phyloP scores from a whole-genome alignment of 2,888 invertebrate genomes.

The Autographa gamma region DNA sequence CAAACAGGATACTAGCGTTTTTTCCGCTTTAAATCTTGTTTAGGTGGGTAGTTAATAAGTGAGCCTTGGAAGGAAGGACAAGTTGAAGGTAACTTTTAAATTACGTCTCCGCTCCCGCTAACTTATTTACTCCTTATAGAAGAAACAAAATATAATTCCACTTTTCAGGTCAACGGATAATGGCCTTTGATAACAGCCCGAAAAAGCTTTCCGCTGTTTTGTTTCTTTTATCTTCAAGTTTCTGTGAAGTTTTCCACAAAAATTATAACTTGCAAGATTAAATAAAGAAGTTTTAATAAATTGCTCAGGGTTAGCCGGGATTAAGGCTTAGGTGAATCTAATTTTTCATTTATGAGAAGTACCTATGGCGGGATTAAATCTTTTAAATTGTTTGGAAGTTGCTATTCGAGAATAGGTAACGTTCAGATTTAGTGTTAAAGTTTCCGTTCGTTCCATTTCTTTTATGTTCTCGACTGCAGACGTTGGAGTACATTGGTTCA shows the following conservation, averaged over 20 bases:
- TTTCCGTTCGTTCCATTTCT: conserved; percentile 44
- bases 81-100: conserved; percentile 84
- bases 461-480: conserved; percentile 49
- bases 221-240: conserved; percentile 87
- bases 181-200: conserved; percentile 87
- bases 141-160: conserved; percentile 88
- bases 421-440: conserved; percentile 46
- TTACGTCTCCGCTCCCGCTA: conserved; percentile 82
- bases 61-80: conserved; percentile 71
- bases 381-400: conserved; percentile 56
- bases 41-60: conserved; percentile 71
- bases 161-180: conserved; percentile 88
- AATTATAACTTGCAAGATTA: conserved; percentile 87
- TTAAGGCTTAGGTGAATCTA: conserved; percentile 76
- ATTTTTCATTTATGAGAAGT: conserved; percentile 66
- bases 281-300: conserved; percentile 87
- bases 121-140: conserved; percentile 86
- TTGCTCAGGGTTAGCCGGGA: conserved; percentile 79
- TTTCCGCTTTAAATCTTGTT: conserved; percentile 72
- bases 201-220: conserved; percentile 89
- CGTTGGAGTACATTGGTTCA: conserved; percentile 28
- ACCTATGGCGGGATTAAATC: conserved; percentile 54
- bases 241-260: conserved; percentile 84
- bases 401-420: conserved; percentile 47
- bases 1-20: conserved; percentile 68